Conservation (phyloP, 2,113 vertebrate genomes). For the Cephalopterus ornatus region DNA sequence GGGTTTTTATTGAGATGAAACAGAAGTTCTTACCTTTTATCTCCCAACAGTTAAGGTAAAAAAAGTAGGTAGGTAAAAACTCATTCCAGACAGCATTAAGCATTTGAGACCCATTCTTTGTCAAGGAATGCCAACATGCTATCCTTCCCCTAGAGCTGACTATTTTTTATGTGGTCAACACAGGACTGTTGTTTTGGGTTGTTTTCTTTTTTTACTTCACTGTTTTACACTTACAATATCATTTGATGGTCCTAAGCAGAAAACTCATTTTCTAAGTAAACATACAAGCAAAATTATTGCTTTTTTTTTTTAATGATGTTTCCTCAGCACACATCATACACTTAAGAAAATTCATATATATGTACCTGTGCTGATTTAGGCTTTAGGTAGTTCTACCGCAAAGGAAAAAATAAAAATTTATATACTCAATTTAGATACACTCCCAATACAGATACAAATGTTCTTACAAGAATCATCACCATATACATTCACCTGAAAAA, state of each 20-base stretch:
- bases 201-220: neutral
- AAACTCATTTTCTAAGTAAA: neutral
- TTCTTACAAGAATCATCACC: neutral
- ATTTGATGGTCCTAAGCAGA: neutral
- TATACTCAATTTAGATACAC: neutral
- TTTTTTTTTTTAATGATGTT: neutral
- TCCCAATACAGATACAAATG: neutral
- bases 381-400: neutral
- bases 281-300: neutral
- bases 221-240: neutral
- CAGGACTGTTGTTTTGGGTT: neutral
- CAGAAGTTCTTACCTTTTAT: neutral
- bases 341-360: neutral
- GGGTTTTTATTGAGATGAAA: neutral
- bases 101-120: neutral
- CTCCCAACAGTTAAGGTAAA: neutral
- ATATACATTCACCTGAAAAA: neutral
- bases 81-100: neutral
- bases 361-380: slow-evolving; percentile 7
- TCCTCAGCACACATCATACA: neutral
- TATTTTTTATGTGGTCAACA: neutral
- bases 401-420: neutral
- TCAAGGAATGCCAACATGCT: neutral
- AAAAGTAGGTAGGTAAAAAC: neutral
- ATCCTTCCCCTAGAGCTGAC: neutral